Evolutionary conservation across 2,888 invertebrate genomes (phyloP), one percentile per base, ranked within the genome.

Genomic region (Copidosoma aretas): DNA sequence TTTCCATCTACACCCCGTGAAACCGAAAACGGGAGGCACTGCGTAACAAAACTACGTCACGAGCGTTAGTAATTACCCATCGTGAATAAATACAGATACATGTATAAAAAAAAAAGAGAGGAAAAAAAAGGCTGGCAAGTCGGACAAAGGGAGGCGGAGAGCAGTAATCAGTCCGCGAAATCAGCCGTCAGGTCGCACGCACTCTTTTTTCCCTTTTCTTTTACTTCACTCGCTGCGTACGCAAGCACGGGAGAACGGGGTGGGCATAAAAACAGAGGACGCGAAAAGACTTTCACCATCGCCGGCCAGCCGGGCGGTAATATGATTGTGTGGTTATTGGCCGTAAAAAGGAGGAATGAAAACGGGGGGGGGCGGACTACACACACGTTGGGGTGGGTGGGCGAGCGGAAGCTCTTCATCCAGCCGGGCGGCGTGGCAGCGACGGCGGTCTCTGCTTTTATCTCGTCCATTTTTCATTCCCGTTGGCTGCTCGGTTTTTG

Each of bases 261-360:
- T 15, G 12, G 53, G 51, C 54, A 5, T 10, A 46, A 62, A 22
- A 57, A 41, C 15, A 5, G 24, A 39, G 25, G 19, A 5, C 12
- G 51, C 2, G 22, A 15, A 1, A 59, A 63, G 62, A 62, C 32
- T 53, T 62, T 67, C 19, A 51, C 43, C 43, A 21, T 22, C 41
- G 65, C 39, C 41, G 65, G 43, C 3, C 46, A 21, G 21, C n/a
- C 56, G 51, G 12, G 54, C 66, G 22, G 51, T 67, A 58, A 58
- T 59, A 62, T 53, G 51, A 52, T 58, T 52, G 22, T 62, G 61
- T 58, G 58, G 67, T 67, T 67, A 63, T 63, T 53, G 58, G 53
- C 53, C 67, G 57, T 62, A 67, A 59, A 67, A 58, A 46, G 17
- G 17, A 12, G 17, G 1, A 46, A 46, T 12, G 43, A 46, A 46